Percentiles rank a stretch among this genome's conserved stretches.
Evolutionary conservation across 2,888 invertebrate species (phyloP).

Genomic region (Ophraella communa): DNA sequence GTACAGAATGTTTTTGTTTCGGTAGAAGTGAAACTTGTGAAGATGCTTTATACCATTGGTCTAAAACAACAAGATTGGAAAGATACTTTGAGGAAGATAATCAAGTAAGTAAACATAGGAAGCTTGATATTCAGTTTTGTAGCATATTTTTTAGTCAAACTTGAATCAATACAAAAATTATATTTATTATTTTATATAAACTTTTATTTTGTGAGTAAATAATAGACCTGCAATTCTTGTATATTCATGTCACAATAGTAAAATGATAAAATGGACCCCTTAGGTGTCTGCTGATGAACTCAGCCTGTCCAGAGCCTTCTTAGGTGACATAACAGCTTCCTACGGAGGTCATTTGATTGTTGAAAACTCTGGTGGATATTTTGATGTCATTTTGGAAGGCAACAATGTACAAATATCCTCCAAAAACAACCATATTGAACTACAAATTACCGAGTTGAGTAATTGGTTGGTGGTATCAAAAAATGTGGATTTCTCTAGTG

Average conservation of each 20-base stretch:
- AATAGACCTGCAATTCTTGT: too few species aligned
- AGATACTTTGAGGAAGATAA: slow-evolving; percentile 58
- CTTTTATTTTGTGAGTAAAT: too few species aligned
- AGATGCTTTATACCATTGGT: slow-evolving; percentile 84
- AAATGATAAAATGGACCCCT: not conserved
- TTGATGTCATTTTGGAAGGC: slow-evolving; percentile 79
- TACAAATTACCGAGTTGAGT: slow-evolving; percentile 74
- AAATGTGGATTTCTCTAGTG: slow-evolving; percentile 49
- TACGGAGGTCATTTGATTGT: slow-evolving; percentile 91
- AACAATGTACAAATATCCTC: slow-evolving; percentile 61
- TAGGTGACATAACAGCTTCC: slow-evolving; percentile 86
- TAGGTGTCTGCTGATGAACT: slow-evolving; percentile 28
- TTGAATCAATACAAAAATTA: too few species aligned
- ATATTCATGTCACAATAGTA: too few species aligned
- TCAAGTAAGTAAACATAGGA: slow-evolving; percentile 50
- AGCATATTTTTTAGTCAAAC: too few species aligned
- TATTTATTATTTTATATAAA: too few species aligned
- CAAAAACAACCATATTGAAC: slow-evolving; percentile 43
- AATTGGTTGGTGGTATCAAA: slow-evolving; percentile 67
- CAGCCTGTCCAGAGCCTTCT: slow-evolving; percentile 75
- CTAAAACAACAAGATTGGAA: slow-evolving; percentile 67
- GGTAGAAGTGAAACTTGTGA: slow-evolving; percentile 80
- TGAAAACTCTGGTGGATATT: slow-evolving; percentile 68
- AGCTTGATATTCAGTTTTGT: too few species aligned
- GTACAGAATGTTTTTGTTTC: slow-evolving; percentile 97